These are phyloP conservation scores for Dreissena rostriformis DNA, from an alignment of 1,140 invertebrate genomes.

Conservation along the genomic window DNA sequence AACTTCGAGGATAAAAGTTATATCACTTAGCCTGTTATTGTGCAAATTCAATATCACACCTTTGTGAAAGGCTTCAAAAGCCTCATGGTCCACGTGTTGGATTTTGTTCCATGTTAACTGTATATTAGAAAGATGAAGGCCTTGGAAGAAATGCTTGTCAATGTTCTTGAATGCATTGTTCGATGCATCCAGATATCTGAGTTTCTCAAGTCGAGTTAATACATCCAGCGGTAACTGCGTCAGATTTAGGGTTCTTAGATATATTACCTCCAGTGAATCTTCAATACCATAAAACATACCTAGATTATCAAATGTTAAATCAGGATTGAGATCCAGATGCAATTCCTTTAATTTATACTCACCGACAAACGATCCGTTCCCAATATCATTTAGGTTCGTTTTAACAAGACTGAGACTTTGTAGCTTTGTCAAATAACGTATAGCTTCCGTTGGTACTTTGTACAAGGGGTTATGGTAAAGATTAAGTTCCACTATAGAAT, in stretches of 20 bases:
- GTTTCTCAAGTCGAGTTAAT: slow-evolving; percentile 13
- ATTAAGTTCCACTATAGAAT: slow-evolving; percentile 50
- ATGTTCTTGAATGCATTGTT: slow-evolving; percentile 44
- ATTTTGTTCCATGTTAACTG: slow-evolving; percentile 49
- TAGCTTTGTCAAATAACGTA: slow-evolving; percentile 28
- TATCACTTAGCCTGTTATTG: slow-evolving; percentile 31
- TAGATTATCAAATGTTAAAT: slow-evolving; percentile 30
- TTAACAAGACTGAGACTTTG: slow-evolving; percentile 46
- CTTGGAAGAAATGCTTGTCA: slow-evolving; percentile 51
- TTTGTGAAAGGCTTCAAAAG: slow-evolving; percentile 41
- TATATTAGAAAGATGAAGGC: slow-evolving; percentile 19
- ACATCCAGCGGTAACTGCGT: slow-evolving; percentile 36
- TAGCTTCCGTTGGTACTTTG: slow-evolving; percentile 39
- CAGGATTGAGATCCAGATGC: slow-evolving; percentile 44
- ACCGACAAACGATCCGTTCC: slow-evolving; percentile 49
- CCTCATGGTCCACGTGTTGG: slow-evolving; percentile 34
- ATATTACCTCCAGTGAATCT: slow-evolving; percentile 43
- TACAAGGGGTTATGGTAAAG: slow-evolving; percentile 49
- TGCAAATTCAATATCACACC: slow-evolving; percentile 39
- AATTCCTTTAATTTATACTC: slow-evolving; percentile 45
- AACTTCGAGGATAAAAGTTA: slow-evolving; percentile 41
- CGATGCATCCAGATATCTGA: slow-evolving; percentile 38
- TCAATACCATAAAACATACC: slow-evolving; percentile 50
- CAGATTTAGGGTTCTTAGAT: slow-evolving; percentile 37
- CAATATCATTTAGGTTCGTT: slow-evolving; percentile 31